phyloP scores from a whole-genome alignment of 2,113 vertebrate species.

The Thamnophis sirtalis region DNA sequence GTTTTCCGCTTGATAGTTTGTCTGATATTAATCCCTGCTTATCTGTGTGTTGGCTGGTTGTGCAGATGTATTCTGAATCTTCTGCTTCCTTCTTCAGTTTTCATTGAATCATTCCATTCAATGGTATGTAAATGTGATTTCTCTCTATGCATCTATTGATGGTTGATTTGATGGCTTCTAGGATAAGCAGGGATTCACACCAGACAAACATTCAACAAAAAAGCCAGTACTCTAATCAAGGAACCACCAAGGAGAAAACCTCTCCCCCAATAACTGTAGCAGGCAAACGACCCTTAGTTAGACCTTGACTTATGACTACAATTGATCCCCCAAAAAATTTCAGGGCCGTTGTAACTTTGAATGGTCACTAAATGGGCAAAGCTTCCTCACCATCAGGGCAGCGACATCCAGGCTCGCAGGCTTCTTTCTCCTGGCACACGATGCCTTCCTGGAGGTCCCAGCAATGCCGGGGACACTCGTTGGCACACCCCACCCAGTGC shows the following conservation, averaged over 20 bases:
- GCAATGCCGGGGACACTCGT: constrained; percentile 79
- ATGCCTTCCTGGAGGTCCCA: constrained; percentile 83
- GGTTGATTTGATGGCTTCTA: neutral
- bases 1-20: neutral
- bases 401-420: constrained; percentile 79
- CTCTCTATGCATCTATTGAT: neutral
- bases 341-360: fast-evolving
- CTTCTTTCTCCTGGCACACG: constrained; percentile 63
- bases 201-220: neutral
- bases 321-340: neutral
- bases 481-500: constrained; percentile 74
- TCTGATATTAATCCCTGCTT: neutral
- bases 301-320: too few species aligned
- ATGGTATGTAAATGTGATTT: neutral
- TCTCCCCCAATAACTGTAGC: neutral
- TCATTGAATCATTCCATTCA: neutral
- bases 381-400: constrained; percentile 71
- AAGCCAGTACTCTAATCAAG: too few species aligned
- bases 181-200: neutral
- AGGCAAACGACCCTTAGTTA: neutral
- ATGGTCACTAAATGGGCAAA: neutral
- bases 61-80: neutral
- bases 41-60: neutral
- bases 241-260: neutral
- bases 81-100: neutral